Conservation (phyloP, 1,140 invertebrate species). For the Aphidius gifuensis region DNA sequence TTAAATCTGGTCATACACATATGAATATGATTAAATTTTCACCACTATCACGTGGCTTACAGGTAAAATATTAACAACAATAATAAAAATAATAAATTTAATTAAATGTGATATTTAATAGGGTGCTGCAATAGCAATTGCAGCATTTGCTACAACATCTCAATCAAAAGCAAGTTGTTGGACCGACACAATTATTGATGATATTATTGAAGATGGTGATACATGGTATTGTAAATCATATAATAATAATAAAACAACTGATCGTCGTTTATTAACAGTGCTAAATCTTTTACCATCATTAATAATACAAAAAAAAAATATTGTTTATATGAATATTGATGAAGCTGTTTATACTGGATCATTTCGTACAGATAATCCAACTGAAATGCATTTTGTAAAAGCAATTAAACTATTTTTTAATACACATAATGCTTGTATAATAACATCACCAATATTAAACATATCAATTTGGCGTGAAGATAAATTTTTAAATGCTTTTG, state of each 20-base stretch:
- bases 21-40: conserved; percentile 41
- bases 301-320: conserved; percentile 34
- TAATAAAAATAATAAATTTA: background rate
- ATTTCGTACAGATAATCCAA: conserved; percentile 42
- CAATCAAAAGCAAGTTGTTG: conserved; percentile 41
- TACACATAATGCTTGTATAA: conserved; percentile 33
- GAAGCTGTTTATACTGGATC: conserved; percentile 40
- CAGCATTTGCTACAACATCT: conserved; percentile 43
- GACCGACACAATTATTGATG: conserved; percentile 45
- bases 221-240: conserved; percentile 45
- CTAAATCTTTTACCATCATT: conserved; percentile 36
- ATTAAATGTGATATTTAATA: conserved; percentile 9
- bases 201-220: conserved; percentile 48
- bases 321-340: conserved; percentile 36
- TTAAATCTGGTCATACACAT: conserved; percentile 41
- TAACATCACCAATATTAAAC: conserved; percentile 41
- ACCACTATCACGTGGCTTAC: conserved; percentile 44
- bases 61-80: conserved; percentile 32
- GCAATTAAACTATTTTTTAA: conserved; percentile 45
- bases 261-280: conserved; percentile 34
- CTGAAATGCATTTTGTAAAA: conserved; percentile 38
- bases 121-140: conserved; percentile 44
- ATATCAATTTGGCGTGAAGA: conserved; percentile 43
- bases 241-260: conserved; percentile 29
- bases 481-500: conserved; percentile 43